Evolutionary conservation across 2,888 invertebrate genomes (phyloP), one percentile per base, ranked within the genome.

Genomic region (Arctia plantaginis): DNA sequence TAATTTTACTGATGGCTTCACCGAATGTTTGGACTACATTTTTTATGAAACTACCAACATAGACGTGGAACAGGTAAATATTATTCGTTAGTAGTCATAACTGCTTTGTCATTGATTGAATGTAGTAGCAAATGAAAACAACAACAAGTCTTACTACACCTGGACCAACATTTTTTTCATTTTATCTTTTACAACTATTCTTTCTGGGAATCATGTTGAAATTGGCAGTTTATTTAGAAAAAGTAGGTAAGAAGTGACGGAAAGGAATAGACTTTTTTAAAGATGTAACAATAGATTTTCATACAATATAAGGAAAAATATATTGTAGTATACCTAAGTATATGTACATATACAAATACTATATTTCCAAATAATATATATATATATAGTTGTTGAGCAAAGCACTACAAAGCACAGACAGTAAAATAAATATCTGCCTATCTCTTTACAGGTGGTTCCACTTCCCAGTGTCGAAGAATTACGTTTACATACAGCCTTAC

Each of bases 21-120:
- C 97, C 20, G 99, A 97, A 69, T 99, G 99, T 81, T 95, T 99
- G 74, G 99, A 99, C 94, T 99, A 99, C 88, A 99, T 99, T 86
- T 99, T 97, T 92, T 98, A 98, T 88, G 97, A 98, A 84, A 96
- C 94, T 77, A 93, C 96, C 74, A 94, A 96, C 72, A 91, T 98
- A 27, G 88, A 93, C 83, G 97, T 98, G 0, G 92, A 96, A 66
- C 97, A 97, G 95, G 97, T 98, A 89, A 72, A 66, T 69, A 70
- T 35, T 65, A 23, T 33, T 30, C 23, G 1, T 27, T 13, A 55
- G 35, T 44, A 33, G n/a, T 15, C 39, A 41, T 30, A 41, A n/a
- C n/a, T n/a, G n/a, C n/a, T 47, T 4, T 44, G 15, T 47, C 18
- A 35, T 18, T 44, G 15, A 47, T 6, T 18, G 7, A 47, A 47